Evolutionary conservation across 2,113 vertebrate genomes (phyloP).

Genomic region (Campylorhamphus procurvoides): DNA sequence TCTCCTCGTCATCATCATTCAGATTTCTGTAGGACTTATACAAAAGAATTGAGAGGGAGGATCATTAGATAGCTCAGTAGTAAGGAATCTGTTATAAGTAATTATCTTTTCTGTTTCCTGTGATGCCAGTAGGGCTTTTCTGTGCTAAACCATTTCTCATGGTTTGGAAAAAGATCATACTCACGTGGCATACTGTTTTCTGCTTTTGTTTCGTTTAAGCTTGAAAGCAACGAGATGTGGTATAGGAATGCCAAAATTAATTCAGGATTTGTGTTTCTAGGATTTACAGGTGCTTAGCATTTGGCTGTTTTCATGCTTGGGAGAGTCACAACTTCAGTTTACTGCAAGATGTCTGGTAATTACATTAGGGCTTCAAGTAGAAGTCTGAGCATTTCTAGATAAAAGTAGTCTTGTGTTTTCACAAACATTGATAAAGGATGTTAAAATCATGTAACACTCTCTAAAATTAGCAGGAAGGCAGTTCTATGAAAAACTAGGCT

Average conservation of each 20-base stretch:
- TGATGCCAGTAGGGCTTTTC: neutral
- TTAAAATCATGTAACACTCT: neutral
- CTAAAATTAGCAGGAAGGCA: neutral
- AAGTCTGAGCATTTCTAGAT: neutral
- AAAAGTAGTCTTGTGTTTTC: neutral
- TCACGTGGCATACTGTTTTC: fast-evolving
- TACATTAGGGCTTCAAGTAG: neutral
- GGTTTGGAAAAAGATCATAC: neutral
- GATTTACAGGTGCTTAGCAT: conserved; percentile 23
- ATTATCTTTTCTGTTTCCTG: neutral
- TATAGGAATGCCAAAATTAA: neutral
- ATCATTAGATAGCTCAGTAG: neutral
- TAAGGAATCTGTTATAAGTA: neutral
- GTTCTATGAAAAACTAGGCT: neutral
- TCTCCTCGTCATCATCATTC: neutral
- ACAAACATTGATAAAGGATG: neutral
- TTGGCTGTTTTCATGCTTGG: conserved; percentile 30
- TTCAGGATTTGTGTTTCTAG: neutral
- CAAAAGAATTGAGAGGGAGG: neutral
- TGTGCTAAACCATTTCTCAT: neutral
- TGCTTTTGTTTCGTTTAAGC: neutral
- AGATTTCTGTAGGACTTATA: neutral
- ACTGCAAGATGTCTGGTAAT: neutral
- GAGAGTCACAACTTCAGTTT: conserved; percentile 21
- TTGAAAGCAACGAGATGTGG: neutral